Evolutionary conservation across 2,888 invertebrate genomes (phyloP).

Genomic region (Pinctada fucata): DNA sequence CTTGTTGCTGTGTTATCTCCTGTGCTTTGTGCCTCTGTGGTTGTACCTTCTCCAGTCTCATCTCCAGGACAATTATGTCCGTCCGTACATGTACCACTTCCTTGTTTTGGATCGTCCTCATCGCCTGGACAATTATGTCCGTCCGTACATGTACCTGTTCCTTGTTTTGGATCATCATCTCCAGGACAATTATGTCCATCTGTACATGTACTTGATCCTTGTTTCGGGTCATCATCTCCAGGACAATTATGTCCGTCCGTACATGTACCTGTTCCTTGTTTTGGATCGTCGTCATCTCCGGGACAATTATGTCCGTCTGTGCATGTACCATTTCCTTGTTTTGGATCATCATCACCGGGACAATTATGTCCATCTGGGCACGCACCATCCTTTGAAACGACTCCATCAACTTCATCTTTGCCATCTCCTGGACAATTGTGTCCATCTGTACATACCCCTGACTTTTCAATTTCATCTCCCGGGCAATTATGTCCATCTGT

Average conservation of each 20-base stretch:
- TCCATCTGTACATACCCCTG: slow-evolving; percentile 42
- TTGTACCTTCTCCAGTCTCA: slow-evolving; percentile 20
- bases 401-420: slow-evolving; percentile 34
- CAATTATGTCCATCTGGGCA: slow-evolving; percentile 43
- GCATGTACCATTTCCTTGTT: slow-evolving; percentile 34
- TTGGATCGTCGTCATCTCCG: slow-evolving; percentile 38
- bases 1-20: slow-evolving; percentile 25
- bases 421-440: slow-evolving; percentile 47
- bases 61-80: slow-evolving; percentile 49
- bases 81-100: slow-evolving; percentile 33
- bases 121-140: slow-evolving; percentile 43
- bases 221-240: slow-evolving; percentile 37
- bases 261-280: slow-evolving; percentile 30
- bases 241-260: slow-evolving; percentile 45
- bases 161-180: slow-evolving; percentile 30
- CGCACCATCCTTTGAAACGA: slow-evolving; percentile 29
- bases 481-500: slow-evolving; percentile 38
- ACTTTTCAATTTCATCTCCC: slow-evolving; percentile 11
- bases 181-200: slow-evolving; percentile 40
- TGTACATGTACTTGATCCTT: slow-evolving; percentile 34
- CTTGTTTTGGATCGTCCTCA: slow-evolving; percentile 30
- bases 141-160: slow-evolving; percentile 34
- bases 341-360: slow-evolving; percentile 33
- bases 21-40: neutral
- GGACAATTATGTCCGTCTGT: slow-evolving; percentile 40